Evolutionary conservation across 2,888 invertebrate genomes (phyloP).

Genomic region (Erebia aethiops): DNA sequence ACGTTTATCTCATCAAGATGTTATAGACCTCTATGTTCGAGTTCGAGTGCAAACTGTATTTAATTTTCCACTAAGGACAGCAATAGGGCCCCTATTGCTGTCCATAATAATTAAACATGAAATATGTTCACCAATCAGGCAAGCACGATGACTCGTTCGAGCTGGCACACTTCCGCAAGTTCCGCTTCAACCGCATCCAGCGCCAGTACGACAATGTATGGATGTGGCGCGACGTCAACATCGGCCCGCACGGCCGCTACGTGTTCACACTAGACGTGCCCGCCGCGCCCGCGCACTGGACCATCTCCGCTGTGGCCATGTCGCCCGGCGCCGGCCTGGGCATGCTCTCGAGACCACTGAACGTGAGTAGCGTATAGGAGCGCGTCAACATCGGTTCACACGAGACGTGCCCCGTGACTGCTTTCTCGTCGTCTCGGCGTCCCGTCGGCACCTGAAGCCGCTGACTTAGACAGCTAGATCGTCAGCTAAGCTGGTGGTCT

Average conservation of each 20-base stretch:
- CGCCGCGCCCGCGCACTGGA: slow-evolving; percentile 92
- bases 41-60: too few relatives aligned
- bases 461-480: too few relatives aligned
- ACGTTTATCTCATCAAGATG: too few relatives aligned
- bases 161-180: slow-evolving; percentile 88
- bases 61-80: too few relatives aligned
- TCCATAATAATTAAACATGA: not conserved
- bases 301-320: slow-evolving; percentile 95
- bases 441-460: too few relatives aligned
- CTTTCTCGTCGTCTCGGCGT: too few relatives aligned
- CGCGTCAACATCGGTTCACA: slow-evolving; percentile 95
- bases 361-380: slow-evolving; percentile 78
- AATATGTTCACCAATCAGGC: slow-evolving; percentile 60
- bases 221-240: slow-evolving; percentile 97
- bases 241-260: slow-evolving; percentile 94
- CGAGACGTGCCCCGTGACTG: slow-evolving; percentile 84
- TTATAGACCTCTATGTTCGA: too few relatives aligned
- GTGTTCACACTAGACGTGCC: slow-evolving; percentile 85
- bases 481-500: too few relatives aligned
- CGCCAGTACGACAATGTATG: slow-evolving; percentile 97
- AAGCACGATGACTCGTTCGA: slow-evolving; percentile 86
- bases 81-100: not conserved
- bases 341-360: slow-evolving; percentile 83
- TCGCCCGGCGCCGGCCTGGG: slow-evolving; percentile 94
- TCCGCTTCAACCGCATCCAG: slow-evolving; percentile 93